These are phyloP conservation scores for Phasia obesa DNA, from an alignment of 2,888 invertebrate species.

Conservation along the genomic window DNA sequence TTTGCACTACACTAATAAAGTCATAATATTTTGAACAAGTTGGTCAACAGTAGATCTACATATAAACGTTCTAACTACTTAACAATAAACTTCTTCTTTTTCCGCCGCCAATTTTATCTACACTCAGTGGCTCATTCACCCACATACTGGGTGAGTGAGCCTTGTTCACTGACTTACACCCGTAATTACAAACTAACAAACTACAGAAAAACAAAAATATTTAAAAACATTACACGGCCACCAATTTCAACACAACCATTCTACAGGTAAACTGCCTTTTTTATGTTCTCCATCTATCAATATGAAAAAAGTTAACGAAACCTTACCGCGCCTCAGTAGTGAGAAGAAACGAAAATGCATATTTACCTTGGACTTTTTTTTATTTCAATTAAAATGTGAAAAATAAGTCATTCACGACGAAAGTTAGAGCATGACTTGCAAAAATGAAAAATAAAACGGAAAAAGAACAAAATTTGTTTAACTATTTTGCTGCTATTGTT, in stretches of 20 bases:
- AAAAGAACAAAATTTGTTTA: constrained; percentile 34
- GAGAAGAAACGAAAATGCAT: constrained; percentile 32
- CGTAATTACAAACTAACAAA: constrained; percentile 23
- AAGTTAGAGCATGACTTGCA: constrained; percentile 41
- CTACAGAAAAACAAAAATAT: constrained; percentile 13
- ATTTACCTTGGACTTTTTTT: constrained; percentile 69
- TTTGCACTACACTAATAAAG: constrained; percentile 67
- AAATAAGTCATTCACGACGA: constrained; percentile 66
- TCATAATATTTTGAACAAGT: constrained; percentile 70
- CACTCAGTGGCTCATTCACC: constrained; percentile 6
- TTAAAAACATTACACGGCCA: no score
- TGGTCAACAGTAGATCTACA: constrained; percentile 68
- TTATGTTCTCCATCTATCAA: constrained; percentile 45
- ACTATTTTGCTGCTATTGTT: constrained; percentile 8
- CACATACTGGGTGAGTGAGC: not conserved
- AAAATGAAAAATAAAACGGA: constrained; percentile 27
- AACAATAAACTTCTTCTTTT: constrained; percentile 52
- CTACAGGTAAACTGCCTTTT: constrained; percentile 58
- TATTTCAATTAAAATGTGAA: constrained; percentile 71
- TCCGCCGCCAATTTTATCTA: constrained; percentile 24
- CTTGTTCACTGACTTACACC: constrained; percentile 14
- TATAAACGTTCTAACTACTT: constrained; percentile 67
- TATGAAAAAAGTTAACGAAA: constrained; percentile 30
- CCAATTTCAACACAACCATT: no score
- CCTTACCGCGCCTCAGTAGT: constrained; percentile 16